A percentile compares a stretch with the other conserved stretches of the same genome.
These are phyloP conservation scores for Tricholauxania praeusta DNA, from an alignment of 2,888 invertebrate genomes.

Conservation along the genomic window DNA sequence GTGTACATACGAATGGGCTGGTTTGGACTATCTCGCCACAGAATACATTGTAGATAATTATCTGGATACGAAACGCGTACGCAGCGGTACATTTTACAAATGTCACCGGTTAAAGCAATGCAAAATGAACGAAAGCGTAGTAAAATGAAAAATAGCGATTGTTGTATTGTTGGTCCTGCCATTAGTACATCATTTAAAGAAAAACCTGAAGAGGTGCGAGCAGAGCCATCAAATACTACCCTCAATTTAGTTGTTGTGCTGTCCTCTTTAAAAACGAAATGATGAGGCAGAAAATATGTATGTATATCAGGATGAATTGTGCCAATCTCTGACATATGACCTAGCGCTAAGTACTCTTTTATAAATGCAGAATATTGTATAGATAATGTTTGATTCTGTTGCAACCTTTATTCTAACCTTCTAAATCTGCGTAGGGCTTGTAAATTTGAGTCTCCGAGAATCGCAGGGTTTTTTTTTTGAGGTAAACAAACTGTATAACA, in stretches of 20 bases:
- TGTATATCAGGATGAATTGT: not conserved
- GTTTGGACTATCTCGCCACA: not conserved
- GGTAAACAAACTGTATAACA: slow-evolving; percentile 41
- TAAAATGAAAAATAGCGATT: slow-evolving; percentile 6
- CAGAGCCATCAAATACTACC: too few species aligned
- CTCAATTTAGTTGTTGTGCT: not conserved
- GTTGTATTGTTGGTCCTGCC: slow-evolving; percentile 19
- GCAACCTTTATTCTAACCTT: too few species aligned
- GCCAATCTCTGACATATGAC: slow-evolving; percentile 6
- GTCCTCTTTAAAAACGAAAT: slow-evolving; percentile 19
- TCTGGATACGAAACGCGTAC: slow-evolving; percentile 8
- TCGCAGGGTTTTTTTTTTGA: slow-evolving; percentile 12
- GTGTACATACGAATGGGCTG: too few species aligned
- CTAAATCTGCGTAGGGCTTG: not conserved
- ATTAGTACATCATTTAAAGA: slow-evolving; percentile 17
- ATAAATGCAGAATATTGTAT: slow-evolving; percentile 20
- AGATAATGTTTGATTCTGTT: not conserved
- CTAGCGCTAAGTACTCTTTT: slow-evolving; percentile 13
- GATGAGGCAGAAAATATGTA: slow-evolving; percentile 23
- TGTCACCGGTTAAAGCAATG: slow-evolving; percentile 3
- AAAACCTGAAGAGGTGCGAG: not conserved
- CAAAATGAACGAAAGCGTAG: slow-evolving; percentile 12
- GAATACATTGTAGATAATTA: slow-evolving; percentile 14
- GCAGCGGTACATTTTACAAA: slow-evolving; percentile 25
- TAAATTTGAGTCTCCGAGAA: slow-evolving; percentile 35